Conservation (phyloP, 2,888 invertebrate genomes). For the Lasioglossum villosulum region DNA sequence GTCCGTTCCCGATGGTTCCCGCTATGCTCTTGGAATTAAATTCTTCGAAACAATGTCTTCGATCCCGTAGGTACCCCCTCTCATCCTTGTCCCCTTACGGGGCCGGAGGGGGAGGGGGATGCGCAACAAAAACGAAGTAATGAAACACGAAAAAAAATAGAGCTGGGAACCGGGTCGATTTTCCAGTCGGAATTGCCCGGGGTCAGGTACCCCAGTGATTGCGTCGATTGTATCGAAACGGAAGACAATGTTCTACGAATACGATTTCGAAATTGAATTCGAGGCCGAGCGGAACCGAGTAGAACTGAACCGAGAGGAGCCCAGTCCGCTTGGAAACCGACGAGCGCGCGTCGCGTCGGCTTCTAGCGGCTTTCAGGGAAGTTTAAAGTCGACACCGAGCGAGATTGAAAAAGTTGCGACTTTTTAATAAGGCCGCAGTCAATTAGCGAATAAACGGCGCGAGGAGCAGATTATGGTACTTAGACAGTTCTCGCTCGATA, state of each 20-base stretch:
- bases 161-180: conserved; percentile 12
- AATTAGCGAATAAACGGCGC: conserved; percentile 27
- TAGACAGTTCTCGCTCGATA: neutral
- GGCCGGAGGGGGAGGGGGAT: neutral
- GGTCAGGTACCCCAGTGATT: conserved; percentile 18
- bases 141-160: neutral
- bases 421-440: conserved; percentile 29
- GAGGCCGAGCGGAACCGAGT: neutral
- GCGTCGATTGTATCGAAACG: conserved; percentile 32
- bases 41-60: conserved; percentile 70
- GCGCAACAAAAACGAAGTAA: neutral
- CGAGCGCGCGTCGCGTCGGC: neutral
- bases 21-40: conserved; percentile 69
- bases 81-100: neutral
- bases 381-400: conserved; percentile 12
- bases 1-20: conserved; percentile 32
- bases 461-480: neutral
- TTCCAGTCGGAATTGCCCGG: conserved; percentile 10
- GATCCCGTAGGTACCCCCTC: conserved; percentile 10
- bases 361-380: conserved; percentile 6
- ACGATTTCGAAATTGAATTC: conserved; percentile 36
- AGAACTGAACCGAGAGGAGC: neutral
- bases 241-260: conserved; percentile 17
- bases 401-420: conserved; percentile 16
- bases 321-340: neutral